phyloP scores from a whole-genome alignment of 2,113 vertebrate species.

The Falco punctatus region DNA sequence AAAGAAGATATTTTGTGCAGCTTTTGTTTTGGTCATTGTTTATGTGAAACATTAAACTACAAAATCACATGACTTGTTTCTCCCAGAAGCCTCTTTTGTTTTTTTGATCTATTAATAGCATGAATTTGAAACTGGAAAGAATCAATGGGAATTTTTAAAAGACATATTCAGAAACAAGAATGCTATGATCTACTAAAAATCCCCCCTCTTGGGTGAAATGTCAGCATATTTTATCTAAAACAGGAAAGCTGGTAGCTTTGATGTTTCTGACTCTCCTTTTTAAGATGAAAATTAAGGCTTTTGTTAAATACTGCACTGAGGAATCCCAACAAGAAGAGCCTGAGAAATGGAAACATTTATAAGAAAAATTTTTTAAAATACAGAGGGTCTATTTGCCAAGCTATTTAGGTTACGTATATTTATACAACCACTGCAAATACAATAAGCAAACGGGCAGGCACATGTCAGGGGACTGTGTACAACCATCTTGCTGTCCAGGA shows the following conservation, averaged over 20 bases:
- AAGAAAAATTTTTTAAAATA: background rate
- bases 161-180: conserved; percentile 26
- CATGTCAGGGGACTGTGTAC: accelerated
- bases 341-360: background rate
- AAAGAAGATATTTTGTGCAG: background rate
- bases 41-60: background rate
- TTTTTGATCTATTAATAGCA: background rate
- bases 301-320: background rate
- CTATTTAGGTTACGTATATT: background rate
- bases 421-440: background rate
- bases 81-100: background rate
- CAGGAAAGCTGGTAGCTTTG: conserved; percentile 41
- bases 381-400: background rate
- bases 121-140: conserved; percentile 28
- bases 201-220: conserved; percentile 31
- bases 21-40: background rate
- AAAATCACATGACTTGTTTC: background rate
- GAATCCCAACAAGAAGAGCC: background rate
- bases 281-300: conserved; percentile 22
- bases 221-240: conserved; percentile 56
- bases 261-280: conserved; percentile 31
- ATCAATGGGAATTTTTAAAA: conserved; percentile 13
- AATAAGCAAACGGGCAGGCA: background rate
- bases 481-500: background rate
- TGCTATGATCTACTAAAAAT: conserved; percentile 27